A percentile compares a stretch with the other conserved stretches of the same genome.
phyloP scores from a whole-genome alignment of 2,888 invertebrate species.

The Platycnemis pennipes region DNA sequence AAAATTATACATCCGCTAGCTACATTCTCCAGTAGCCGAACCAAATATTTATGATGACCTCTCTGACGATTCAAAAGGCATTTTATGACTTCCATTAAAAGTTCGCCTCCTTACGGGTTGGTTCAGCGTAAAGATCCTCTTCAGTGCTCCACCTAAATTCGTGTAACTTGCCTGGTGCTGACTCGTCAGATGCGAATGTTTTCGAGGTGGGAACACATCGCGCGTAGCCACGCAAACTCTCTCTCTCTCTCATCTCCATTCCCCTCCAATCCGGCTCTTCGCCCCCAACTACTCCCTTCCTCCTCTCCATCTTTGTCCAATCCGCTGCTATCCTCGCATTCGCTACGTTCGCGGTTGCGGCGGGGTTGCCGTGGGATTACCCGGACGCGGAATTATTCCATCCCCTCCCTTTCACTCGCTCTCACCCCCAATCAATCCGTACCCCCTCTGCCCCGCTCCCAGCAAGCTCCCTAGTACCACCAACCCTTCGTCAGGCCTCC shows the following conservation, averaged over 20 bases:
- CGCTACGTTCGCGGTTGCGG: not conserved
- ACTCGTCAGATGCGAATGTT: no score
- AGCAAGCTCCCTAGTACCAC: not conserved
- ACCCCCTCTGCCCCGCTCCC: no score
- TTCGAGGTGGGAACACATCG: not conserved
- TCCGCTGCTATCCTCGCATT: not conserved
- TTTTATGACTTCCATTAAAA: no score
- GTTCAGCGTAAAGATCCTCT: no score
- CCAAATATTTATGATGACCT: no score
- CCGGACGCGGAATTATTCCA: conserved; percentile 48
- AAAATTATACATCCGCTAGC: no score
- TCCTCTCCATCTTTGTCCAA: not conserved
- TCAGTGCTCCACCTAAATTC: no score
- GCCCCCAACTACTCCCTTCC: not conserved
- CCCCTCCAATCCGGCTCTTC: not conserved
- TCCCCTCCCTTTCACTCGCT: not conserved
- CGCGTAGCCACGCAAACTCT: not conserved
- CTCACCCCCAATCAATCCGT: not conserved
- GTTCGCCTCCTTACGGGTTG: no score
- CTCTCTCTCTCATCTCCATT: not conserved
- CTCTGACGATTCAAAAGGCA: no score
- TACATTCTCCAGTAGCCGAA: no score
- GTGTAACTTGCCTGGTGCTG: no score
- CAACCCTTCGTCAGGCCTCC: not conserved
- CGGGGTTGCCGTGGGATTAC: conserved; percentile 51